These are phyloP conservation scores for Gymnorhina tibicen DNA, from an alignment of 2,113 vertebrate species.

Conservation along the genomic window DNA sequence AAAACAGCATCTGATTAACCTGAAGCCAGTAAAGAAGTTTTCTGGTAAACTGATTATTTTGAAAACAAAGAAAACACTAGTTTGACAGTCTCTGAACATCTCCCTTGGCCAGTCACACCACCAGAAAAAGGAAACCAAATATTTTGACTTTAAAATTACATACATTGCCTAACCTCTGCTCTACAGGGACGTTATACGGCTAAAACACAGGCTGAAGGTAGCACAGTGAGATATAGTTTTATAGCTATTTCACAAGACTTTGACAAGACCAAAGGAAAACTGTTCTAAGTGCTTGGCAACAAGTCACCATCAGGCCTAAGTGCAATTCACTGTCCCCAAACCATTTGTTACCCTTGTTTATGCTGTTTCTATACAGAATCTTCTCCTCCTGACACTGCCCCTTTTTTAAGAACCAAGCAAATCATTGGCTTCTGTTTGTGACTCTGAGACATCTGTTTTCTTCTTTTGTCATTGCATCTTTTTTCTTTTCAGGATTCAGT, in stretches of 20 bases:
- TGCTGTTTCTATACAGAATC: not conserved
- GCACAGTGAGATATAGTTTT: not conserved
- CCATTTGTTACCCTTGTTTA: not conserved
- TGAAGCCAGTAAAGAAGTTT: not conserved
- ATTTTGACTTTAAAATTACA: not conserved
- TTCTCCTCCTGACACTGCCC: not conserved
- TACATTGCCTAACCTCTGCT: not conserved
- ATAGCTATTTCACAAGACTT: not conserved
- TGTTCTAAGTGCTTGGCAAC: not conserved
- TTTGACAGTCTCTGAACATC: not conserved
- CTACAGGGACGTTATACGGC: not conserved
- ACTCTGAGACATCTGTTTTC: slow-evolving; percentile 57
- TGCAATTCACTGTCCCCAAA: not conserved
- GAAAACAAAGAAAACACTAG: not conserved
- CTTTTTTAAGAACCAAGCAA: not conserved
- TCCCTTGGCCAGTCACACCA: not conserved
- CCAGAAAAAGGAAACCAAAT: not conserved
- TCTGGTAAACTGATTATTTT: not conserved
- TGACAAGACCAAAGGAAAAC: slow-evolving; percentile 39
- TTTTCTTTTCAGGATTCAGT: slow-evolving; percentile 24
- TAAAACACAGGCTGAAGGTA: slow-evolving; percentile 11
- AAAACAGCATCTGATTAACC: not conserved
- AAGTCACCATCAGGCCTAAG: not conserved
- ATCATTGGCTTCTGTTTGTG: not conserved
- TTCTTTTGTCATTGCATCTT: slow-evolving; percentile 17